Base-by-base conservation (phyloP, 2,888 invertebrate species). In the Allophyes oxyacanthae region DNA sequence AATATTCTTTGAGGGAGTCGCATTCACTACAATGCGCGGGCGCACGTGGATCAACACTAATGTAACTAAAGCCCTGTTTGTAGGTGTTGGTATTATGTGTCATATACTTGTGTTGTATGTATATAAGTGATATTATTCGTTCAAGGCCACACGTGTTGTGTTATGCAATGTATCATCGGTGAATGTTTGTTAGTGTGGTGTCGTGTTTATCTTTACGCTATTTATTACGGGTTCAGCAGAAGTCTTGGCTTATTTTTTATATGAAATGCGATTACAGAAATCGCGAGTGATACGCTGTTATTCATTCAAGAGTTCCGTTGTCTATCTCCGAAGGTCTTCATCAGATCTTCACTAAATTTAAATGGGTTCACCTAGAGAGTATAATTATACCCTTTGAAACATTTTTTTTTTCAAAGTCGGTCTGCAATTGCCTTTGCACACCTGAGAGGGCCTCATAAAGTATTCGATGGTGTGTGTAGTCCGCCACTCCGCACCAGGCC, bases 131-230 rank as follows among this genome's bases (percentile, higher is more conserved):
- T 72, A 66, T 37, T 64, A 56, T 64, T 65, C 56, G 60, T 15
- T 9, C 76, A 73, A 71, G 75, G 75, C 44, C 75, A 52, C 75
- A 71, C 75, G 75, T 73, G 75, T 44, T 36, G 25, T 9, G 42
- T 76, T 73, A 73, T 63, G 60, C 53, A 73, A 75, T 58, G 34
- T 11, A 6, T 37, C 54, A 54, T 62, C 68, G 45, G 64, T 20
- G 41, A n/a, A 2, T 36, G 45, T 43, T 44, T 51, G 43, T 61
- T 61, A 45, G 30, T 26, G 10, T 54, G 20, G 36, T 48, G 38
- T 42, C 26, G 26, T 48, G 38, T 32, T 32, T 32, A 38, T 48
- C 6, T 45, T 49, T 28, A 49, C 37, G 28, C 13, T 58, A 25
- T 44, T 38, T 41, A 20, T 43, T 65, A 30, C 11, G n/a, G 46